A percentile compares a stretch with the other conserved stretches of the same genome.
phyloP scores from a whole-genome alignment of 2,797 vertebrate genomes.

The Aeoliscus strigatus region DNA sequence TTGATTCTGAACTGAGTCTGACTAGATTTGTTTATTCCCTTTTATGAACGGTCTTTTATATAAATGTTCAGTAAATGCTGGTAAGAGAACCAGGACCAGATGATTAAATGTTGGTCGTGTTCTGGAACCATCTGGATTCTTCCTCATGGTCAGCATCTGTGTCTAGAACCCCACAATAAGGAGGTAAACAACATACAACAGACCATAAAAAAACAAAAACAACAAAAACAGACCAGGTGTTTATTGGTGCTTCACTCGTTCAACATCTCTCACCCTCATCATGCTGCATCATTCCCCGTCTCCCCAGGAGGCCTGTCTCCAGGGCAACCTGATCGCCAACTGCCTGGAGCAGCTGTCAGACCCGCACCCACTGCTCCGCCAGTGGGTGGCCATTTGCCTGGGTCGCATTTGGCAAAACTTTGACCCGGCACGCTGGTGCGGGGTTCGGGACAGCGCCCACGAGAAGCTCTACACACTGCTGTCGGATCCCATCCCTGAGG shows the following conservation, averaged over 20 bases:
- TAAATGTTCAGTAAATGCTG: too few species aligned
- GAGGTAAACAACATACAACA: too few species aligned
- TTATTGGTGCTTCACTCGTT: not conserved
- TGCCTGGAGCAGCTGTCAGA: conserved; percentile 96
- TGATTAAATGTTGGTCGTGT: too few species aligned
- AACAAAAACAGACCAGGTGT: too few species aligned
- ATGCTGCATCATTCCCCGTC: conserved; percentile 2
- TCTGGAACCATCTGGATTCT: too few species aligned
- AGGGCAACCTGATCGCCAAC: conserved; percentile 95
- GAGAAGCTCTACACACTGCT: conserved; percentile 97
- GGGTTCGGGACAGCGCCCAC: conserved; percentile 93
- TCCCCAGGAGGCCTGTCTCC: conserved; percentile 91
- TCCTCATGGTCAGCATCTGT: too few species aligned
- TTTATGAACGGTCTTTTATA: too few species aligned
- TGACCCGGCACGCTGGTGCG: conserved; percentile 94
- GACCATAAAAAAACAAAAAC: too few species aligned
- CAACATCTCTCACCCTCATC: not conserved
- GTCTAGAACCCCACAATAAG: too few species aligned
- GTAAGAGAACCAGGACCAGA: too few species aligned
- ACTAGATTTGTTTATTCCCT: too few species aligned
- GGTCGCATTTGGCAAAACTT: conserved; percentile 99
- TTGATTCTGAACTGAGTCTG: too few species aligned
- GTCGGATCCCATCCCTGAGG: conserved; percentile 94
- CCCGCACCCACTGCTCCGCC: conserved; percentile 90
- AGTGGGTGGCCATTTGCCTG: conserved; percentile 97